Conservation (phyloP, 2,888 invertebrate species). For the Spialia ferax region DNA sequence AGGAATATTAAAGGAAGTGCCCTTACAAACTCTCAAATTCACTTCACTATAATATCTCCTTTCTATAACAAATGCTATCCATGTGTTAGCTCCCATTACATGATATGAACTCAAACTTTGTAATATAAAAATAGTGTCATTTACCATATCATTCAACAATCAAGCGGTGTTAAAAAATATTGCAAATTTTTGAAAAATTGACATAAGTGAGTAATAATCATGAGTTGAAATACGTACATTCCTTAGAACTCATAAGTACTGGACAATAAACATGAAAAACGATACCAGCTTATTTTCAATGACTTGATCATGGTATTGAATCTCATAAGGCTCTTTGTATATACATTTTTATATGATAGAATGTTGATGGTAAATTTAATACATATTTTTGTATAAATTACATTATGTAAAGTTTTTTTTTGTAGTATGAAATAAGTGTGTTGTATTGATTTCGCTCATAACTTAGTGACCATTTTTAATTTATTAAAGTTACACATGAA, state of each 20-base stretch:
- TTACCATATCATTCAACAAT: background rate
- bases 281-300: conserved; percentile 13
- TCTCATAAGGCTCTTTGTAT: conserved; percentile 51
- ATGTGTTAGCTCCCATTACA: too few species aligned
- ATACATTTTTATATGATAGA: conserved; percentile 44
- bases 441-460: conserved; percentile 36
- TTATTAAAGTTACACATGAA: conserved; percentile 34
- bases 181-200: background rate
- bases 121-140: background rate
- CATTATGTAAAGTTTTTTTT: conserved; percentile 38
- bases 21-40: too few species aligned
- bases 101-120: too few species aligned
- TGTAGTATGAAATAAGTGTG: conserved; percentile 15
- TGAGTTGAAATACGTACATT: conserved; percentile 44
- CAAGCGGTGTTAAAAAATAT: background rate
- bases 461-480: conserved; percentile 31
- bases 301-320: conserved; percentile 45
- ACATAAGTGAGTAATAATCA: conserved; percentile 7
- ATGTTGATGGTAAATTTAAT: conserved; percentile 46
- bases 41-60: too few species aligned
- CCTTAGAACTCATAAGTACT: conserved; percentile 46
- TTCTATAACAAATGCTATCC: too few species aligned
- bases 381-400: conserved; percentile 54
- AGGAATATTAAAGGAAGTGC: too few species aligned
- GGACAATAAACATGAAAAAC: conserved; percentile 48